These are phyloP conservation scores for Papilio machaon DNA, from an alignment of 1,140 invertebrate genomes.

Conservation along the genomic window DNA sequence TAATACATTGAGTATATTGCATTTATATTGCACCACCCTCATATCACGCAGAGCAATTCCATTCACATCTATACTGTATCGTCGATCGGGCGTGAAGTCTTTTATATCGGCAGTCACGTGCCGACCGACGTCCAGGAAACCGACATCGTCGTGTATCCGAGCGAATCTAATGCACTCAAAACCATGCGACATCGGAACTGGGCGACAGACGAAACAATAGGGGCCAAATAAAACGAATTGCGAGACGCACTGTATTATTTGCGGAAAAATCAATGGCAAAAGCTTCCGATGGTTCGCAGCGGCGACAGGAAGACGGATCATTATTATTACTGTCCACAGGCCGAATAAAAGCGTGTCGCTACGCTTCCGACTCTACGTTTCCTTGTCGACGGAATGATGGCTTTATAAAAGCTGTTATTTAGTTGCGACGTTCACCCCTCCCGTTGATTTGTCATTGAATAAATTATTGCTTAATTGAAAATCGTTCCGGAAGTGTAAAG, in stretches of 20 bases:
- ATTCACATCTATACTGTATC: slow-evolving; percentile 70
- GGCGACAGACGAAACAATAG: slow-evolving; percentile 60
- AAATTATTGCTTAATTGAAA: slow-evolving; percentile 45
- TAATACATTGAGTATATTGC: slow-evolving; percentile 30
- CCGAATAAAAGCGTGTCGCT: slow-evolving; percentile 61
- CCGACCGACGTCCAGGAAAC: slow-evolving; percentile 74
- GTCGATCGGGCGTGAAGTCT: slow-evolving; percentile 77
- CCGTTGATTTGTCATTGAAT: slow-evolving; percentile 52
- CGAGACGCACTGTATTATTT: slow-evolving; percentile 68
- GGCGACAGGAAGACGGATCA: slow-evolving; percentile 68
- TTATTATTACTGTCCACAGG: slow-evolving; percentile 73
- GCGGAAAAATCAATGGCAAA: slow-evolving; percentile 79
- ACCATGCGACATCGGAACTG: slow-evolving; percentile 65
- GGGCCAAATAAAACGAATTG: slow-evolving; percentile 57
- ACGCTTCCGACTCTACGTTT: slow-evolving; percentile 60
- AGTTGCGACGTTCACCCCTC: slow-evolving; percentile 51
- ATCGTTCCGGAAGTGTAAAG: background rate
- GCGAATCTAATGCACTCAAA: slow-evolving; percentile 79
- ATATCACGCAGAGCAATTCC: slow-evolving; percentile 72
- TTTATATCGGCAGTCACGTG: slow-evolving; percentile 78
- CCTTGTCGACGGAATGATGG: slow-evolving; percentile 61
- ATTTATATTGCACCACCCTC: slow-evolving; percentile 58
- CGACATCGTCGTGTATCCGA: slow-evolving; percentile 66
- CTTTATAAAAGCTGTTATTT: slow-evolving; percentile 73
- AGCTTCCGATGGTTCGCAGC: slow-evolving; percentile 68